phyloP scores from a whole-genome alignment of 2,113 vertebrate genomes.

The Ctenodactylus gundi region DNA sequence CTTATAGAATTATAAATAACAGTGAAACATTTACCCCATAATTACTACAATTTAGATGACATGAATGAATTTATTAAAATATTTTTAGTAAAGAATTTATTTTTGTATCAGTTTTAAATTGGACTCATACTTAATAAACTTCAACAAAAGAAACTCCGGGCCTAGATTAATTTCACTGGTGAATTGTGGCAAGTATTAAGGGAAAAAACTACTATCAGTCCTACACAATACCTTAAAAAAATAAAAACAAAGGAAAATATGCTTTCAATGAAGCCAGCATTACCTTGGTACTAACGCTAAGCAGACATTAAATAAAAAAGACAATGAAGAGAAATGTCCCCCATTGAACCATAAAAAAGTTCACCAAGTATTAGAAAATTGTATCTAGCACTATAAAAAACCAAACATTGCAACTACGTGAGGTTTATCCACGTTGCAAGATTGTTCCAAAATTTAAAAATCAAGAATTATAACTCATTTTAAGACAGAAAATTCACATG shows the following conservation, averaged over 20 bases:
- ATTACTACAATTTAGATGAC: neutral
- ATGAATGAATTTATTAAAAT: no score
- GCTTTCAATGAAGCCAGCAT: neutral
- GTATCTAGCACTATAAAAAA: neutral
- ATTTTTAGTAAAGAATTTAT: neutral
- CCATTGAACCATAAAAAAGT: neutral
- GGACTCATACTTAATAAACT: neutral
- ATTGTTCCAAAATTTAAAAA: neutral
- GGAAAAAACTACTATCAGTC: no score
- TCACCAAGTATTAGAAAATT: neutral
- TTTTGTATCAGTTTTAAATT: neutral
- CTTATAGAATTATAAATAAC: neutral
- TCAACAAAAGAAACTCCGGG: neutral
- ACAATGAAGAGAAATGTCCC: neutral
- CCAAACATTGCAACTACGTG: neutral
- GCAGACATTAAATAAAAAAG: neutral
- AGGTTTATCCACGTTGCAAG: neutral
- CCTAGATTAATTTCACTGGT: neutral
- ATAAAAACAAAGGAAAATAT: neutral
- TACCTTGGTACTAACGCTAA: neutral
- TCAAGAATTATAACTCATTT: neutral
- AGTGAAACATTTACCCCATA: neutral
- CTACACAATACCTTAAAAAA: neutral
- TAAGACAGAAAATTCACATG: no score
- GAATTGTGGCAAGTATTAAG: neutral